phyloP scores from a whole-genome alignment of 1,140 invertebrate species.

The Chlorops oryzae region DNA sequence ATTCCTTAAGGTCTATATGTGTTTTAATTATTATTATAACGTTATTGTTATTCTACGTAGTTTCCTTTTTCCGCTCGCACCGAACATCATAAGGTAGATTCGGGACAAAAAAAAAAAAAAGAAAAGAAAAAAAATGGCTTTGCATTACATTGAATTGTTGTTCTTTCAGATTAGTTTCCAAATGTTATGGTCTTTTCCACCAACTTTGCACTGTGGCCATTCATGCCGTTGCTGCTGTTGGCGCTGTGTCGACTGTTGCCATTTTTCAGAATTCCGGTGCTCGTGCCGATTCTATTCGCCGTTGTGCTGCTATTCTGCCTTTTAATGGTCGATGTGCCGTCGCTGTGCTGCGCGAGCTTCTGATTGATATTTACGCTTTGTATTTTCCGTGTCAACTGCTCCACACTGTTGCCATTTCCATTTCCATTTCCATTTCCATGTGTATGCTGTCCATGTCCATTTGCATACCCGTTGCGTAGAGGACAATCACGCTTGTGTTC shows the following conservation, averaged over 20 bases:
- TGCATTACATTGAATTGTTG: not conserved
- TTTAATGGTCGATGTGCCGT: not conserved
- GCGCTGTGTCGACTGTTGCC: constrained; percentile 19
- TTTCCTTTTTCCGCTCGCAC: too few species aligned
- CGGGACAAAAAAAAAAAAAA: too few species aligned
- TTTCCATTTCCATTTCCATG: not conserved
- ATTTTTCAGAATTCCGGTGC: constrained; percentile 41
- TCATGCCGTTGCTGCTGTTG: not conserved
- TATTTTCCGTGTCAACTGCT: not conserved
- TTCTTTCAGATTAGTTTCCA: constrained; percentile 26
- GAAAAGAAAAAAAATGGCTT: too few species aligned
- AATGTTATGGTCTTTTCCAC: constrained; percentile 42
- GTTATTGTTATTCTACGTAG: too few species aligned
- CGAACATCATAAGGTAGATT: too few species aligned
- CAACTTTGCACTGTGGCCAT: constrained; percentile 3
- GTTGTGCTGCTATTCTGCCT: not conserved
- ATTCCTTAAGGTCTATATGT: too few species aligned
- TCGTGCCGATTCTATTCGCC: not conserved
- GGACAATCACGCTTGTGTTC: constrained; percentile 19
- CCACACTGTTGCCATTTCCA: constrained; percentile 1
- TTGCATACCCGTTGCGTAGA: not conserved
- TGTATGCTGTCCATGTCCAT: not conserved
- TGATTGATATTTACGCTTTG: constrained; percentile 7
- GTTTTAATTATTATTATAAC: too few species aligned
- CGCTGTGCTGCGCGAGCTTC: constrained; percentile 4